phyloP scores from a whole-genome alignment of 2,797 vertebrate species.

The Euphonia xanthogaster region DNA sequence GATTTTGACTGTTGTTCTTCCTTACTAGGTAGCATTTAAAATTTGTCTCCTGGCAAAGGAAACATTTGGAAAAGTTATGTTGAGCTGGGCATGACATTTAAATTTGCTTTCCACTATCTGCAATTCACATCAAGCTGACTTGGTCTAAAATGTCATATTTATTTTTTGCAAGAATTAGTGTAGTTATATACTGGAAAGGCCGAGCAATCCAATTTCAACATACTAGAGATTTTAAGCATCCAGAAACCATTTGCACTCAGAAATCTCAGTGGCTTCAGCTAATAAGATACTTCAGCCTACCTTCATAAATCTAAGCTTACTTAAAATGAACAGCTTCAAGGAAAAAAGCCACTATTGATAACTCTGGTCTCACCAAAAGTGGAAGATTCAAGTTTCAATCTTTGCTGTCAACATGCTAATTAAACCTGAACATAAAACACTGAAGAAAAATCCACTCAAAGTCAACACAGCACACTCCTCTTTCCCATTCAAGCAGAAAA shows the following conservation, averaged over 20 bases:
- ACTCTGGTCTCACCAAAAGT: neutral
- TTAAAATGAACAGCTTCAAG: neutral
- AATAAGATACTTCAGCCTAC: neutral
- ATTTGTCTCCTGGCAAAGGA: neutral
- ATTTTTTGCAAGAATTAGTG: neutral
- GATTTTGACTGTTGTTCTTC: neutral
- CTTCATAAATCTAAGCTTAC: neutral
- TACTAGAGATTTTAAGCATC: neutral
- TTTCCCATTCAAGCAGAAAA: neutral
- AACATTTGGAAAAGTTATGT: neutral
- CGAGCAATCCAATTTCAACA: neutral
- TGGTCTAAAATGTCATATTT: constrained; percentile 18
- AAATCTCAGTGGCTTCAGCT: neutral
- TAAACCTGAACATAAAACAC: neutral
- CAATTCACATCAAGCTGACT: constrained; percentile 18
- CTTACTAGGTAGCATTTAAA: neutral
- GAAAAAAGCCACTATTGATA: neutral
- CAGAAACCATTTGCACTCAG: neutral
- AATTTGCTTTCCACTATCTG: constrained; percentile 11
- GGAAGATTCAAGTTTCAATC: neutral
- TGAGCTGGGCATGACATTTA: constrained; percentile 26
- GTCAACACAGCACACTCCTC: neutral
- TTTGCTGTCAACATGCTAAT: neutral
- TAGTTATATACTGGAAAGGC: neutral
- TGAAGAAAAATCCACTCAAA: neutral